phyloP scores from a whole-genome alignment of 2,888 invertebrate species.

The Proisotoma minuta region DNA sequence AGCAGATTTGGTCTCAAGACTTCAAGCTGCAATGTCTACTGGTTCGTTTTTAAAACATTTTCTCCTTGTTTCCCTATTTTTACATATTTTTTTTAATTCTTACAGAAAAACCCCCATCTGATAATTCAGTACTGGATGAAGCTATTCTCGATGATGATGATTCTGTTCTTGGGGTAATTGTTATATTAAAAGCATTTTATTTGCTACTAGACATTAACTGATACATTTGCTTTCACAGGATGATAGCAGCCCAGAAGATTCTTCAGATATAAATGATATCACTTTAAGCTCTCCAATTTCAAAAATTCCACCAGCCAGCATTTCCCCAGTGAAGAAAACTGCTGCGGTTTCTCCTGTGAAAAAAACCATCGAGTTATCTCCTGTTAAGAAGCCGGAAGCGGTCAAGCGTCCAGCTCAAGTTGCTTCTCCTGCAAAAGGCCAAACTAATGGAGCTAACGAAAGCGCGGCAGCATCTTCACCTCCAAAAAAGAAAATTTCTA shows the following conservation, averaged over 20 bases:
- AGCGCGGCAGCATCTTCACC: neutral
- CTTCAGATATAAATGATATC: too few species aligned
- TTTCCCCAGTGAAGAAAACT: neutral
- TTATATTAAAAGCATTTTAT: too few species aligned
- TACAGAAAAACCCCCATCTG: neutral
- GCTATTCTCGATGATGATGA: conserved; percentile 6
- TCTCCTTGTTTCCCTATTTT: neutral
- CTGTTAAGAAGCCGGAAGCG: neutral
- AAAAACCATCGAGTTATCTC: neutral
- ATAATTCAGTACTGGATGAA: conserved; percentile 5
- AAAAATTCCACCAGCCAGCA: neutral
- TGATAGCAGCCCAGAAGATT: too few species aligned
- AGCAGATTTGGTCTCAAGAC: neutral
- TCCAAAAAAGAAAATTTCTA: conserved; percentile 4
- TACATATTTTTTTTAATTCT: neutral
- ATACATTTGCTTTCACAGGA: too few species aligned
- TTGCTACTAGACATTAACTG: too few species aligned
- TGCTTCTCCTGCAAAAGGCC: neutral
- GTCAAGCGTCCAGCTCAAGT: neutral
- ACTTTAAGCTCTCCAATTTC: neutral
- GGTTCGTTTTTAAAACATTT: neutral
- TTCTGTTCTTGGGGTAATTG: neutral
- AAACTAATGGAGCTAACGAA: neutral
- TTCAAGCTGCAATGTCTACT: conserved; percentile 5
- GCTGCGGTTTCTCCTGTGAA: neutral